Evolutionary conservation across 2,113 vertebrate species (phyloP), one percentile per base, ranked within the genome.

Genomic region (Peromyscus californicus): DNA sequence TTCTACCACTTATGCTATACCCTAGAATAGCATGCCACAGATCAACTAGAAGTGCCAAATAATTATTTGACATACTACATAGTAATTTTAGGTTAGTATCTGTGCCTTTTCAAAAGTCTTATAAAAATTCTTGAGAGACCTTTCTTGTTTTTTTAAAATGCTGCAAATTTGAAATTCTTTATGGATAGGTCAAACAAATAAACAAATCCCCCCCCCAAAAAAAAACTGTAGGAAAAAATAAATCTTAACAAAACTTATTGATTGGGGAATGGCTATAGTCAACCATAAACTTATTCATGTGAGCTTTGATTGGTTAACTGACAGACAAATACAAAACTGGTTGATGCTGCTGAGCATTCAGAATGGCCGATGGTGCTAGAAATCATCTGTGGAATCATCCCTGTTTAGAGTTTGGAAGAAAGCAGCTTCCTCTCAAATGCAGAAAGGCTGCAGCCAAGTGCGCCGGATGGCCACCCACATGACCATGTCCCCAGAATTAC

Each of bases 111-210:
- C 13, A 63, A 94, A 87, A 89, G 33, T 59, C 45, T 80, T 61
- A 21, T 93, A 87, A 84, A 83, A 95, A 75, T 91, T 90, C n/a
- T 94, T 39, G 48, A 82, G 26, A 90, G 65, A 82, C 12, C 19
- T 80, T 76, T 88, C 91, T 76, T 76, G 10, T 45, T 39, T 86
- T 91, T 91, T 95, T 88, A 45, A 80, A 95, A 91, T 70, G 61
- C 7, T 11, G 57, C 70, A 85, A 31, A 94, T 82, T 88, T 91
- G 65, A 93, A 89, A 91, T 89, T 85, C 19, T 88, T 87, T 89
- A 93, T 82, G 61, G 33, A 65, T 21, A 92, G 94, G 75, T 48
- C 36, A 74, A 93, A 92, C 67, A 88, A 72, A 79, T 63, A 90
- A 90, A 67, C 15, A 93, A 63, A 65, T 36, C 29, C 19, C 12